These are phyloP conservation scores for Theonella swinhoei DNA, from an alignment of 37 sponge, comb jelly and placozoan genomes.

Conservation along the genomic window DNA sequence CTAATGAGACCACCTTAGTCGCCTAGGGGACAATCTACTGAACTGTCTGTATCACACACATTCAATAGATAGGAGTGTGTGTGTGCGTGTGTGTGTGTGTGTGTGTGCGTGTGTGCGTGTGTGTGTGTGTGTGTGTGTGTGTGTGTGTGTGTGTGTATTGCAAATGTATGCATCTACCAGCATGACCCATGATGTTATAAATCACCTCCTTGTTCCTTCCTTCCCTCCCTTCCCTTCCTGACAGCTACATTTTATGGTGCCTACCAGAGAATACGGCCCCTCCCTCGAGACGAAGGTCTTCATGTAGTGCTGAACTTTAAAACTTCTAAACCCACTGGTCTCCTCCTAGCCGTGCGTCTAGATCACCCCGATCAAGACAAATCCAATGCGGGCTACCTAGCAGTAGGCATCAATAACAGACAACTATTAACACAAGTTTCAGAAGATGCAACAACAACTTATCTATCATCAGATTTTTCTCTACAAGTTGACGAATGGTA, in stretches of 20 bases:
- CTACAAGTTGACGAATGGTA: not conserved
- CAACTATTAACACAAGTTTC: not conserved
- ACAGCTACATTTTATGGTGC: constrained; percentile 8
- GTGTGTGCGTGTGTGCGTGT: too few relatives aligned
- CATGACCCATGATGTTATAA: too few relatives aligned
- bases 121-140: too few relatives aligned
- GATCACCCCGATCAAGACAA: not conserved
- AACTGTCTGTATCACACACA: too few relatives aligned
- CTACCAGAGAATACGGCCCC: not conserved
- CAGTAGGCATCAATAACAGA: not conserved
- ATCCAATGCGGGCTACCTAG: not conserved
- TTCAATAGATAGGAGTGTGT: too few relatives aligned
- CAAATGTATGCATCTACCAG: too few relatives aligned
- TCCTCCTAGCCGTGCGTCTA: not conserved
- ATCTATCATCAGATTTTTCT: too few relatives aligned
- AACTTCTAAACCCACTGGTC: not conserved
- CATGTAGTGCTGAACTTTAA: not conserved
- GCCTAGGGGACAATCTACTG: too few relatives aligned
- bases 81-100: too few relatives aligned
- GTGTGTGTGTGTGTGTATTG: too few relatives aligned
- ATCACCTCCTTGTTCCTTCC: not conserved
- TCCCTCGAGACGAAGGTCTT: not conserved
- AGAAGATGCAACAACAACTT: not conserved
- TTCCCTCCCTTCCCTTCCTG: not conserved
- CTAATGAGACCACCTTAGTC: too few relatives aligned